Base-by-base conservation (phyloP, 2,888 invertebrate genomes). In the Meiosimyza platycephala region DNA sequence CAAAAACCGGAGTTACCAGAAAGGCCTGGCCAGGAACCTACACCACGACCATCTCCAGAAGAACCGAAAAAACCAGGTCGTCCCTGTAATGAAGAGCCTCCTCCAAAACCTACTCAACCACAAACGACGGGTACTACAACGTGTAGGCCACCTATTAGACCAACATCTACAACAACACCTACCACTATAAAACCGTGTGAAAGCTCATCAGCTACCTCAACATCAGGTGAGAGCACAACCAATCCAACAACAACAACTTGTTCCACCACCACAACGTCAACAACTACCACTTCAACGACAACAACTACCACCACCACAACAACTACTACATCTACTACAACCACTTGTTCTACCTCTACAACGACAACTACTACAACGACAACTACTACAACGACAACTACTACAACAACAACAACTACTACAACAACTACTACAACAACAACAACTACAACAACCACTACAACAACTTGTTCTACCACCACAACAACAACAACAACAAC, bases 401-500 rank as follows among this genome's bases (percentile, higher is more conserved):
- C 28, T 4, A 28, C 28, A 28, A 4, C 28, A 28, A 28, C 28
- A 4, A 28, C 28, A 28, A 28, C 28, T 28, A 28, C 28, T 3
- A 28, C 28, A 3, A 28, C 28, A 28, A 28, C 28, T 0, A 28
- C 28, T 4, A 4, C 28, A 3, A 28, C 28, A 4, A 28, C 28
- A 28, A 28, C 28, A 4, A 4, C 3, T 4, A 28, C 28, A 3
- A 28, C 28, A 3, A 28, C 28, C 2, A 28, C 28, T 3, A 28
- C n/a, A n/a, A n/a, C n/a, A n/a, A n/a, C n/a, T n/a, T n/a, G n/a
- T n/a, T n/a, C 22, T 22, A 22, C 1, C 2, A 22, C 28, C 0
- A 28, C 28, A 4, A 28, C 28, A 3, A 28, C 62, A 12, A 15
- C 71, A 66, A 57, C 55, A 40, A 13, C 70, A 52, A 63, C 67